Base-by-base conservation (phyloP, 2,888 invertebrate genomes). In the Parascotia fuliginaria region DNA sequence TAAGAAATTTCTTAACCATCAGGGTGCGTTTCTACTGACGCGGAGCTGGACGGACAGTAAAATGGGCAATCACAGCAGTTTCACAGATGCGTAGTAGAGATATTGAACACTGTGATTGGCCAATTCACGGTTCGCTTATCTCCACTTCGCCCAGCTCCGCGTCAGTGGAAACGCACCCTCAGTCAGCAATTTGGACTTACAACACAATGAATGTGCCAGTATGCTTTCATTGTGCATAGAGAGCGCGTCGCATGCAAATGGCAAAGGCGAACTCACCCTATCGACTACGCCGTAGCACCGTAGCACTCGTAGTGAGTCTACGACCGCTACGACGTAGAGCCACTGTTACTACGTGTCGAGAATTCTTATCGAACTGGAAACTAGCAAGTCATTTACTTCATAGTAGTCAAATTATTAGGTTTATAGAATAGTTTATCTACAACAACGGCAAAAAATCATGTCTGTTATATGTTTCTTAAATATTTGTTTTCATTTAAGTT, bases 361-460 rank as follows among this genome's bases (percentile, higher is more conserved):
- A 55, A 55, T 55, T 52, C 42, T 44, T 40, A 44, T 33, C 28
- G 9, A 15, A 15, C 39, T 64, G 33, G 41, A 29, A 22, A 55
- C 47, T 55, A 51, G 54, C 49, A 54, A 60, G 52, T 60, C 43
- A 48, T 60, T 60, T 47, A 36, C 5, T 31, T 31, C 9, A 19
- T 19, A 36, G 3, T n/a, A n/a, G n/a, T n/a, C n/a, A n/a, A n/a
- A n/a, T n/a, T n/a, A n/a, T n/a, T n/a, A n/a, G n/a, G 32, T 32
- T 34, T 34, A 32, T 9, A 32, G 32, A 32, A 32, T 32, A 14
- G 32, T 32, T 13, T 32, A 9, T 9, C 9, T 16, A 15, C 7
- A 13, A 6, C 31, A n/a, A n/a, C n/a, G n/a, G n/a, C n/a, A n/a
- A n/a, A n/a, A n/a, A n/a, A n/a, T n/a, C n/a, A n/a, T n/a, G 9